A percentile compares a stretch with the other conserved stretches of the same genome.
phyloP scores from a whole-genome alignment of 2,797 vertebrate genomes.

The Paratrypauchen microcephalus region DNA sequence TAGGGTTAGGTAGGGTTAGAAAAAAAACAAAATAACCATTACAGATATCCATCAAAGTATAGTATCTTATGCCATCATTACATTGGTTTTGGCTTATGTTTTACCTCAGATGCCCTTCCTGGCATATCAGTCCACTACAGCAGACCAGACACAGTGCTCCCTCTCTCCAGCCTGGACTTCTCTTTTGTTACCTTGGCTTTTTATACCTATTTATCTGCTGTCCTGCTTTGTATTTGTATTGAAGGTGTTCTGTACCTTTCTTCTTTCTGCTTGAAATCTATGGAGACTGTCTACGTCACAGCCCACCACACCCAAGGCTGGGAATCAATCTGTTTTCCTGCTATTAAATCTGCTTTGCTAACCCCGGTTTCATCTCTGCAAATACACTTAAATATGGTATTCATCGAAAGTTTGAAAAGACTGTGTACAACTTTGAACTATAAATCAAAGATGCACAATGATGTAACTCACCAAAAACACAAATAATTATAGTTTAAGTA shows the following conservation, averaged over 20 bases:
- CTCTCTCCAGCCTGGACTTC: conserved; percentile 44
- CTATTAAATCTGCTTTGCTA: conserved; percentile 2
- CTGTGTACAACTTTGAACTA: background rate
- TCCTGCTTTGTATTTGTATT: conserved; percentile 32
- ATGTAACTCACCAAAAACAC: background rate
- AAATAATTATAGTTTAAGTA: conserved; percentile 4
- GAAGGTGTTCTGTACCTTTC: conserved; percentile 25
- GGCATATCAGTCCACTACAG: conserved; percentile 16
- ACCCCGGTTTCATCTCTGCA: conserved; percentile 23
- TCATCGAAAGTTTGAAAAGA: background rate
- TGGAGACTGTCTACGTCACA: conserved; percentile 32
- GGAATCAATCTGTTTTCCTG: conserved; percentile 27
- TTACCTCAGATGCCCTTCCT: background rate
- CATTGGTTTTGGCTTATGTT: no score
- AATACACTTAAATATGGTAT: conserved; percentile 15
- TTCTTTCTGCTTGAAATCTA: conserved; percentile 28
- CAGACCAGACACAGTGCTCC: conserved; percentile 44
- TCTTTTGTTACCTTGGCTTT: conserved; percentile 45
- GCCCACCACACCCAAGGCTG: conserved; percentile 53
- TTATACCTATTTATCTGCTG: conserved; percentile 42
- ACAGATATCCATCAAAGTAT: no score
- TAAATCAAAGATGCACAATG: background rate
- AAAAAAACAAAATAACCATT: no score
- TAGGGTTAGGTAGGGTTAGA: no score
- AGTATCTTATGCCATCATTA: no score